Conservation (phyloP, 2,888 invertebrate species). For the Cotesia congregata region DNA sequence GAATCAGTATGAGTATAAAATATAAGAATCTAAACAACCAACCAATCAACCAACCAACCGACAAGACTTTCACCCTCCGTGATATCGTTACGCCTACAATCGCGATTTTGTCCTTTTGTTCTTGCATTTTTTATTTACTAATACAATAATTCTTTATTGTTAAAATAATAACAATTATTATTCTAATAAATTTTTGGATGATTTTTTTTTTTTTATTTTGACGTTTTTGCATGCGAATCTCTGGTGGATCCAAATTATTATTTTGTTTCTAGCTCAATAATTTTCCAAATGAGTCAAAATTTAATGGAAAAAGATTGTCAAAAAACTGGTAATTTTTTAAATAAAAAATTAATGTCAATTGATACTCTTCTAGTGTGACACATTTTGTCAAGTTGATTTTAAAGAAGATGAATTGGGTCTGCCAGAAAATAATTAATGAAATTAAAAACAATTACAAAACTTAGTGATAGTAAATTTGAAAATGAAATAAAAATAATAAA, state of each 20-base stretch:
- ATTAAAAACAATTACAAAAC: not conserved
- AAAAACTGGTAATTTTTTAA: too few species aligned
- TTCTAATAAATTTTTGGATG: slow-evolving; percentile 3
- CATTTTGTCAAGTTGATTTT: too few species aligned
- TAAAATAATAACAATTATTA: not conserved
- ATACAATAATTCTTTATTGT: not conserved
- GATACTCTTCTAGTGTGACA: too few species aligned
- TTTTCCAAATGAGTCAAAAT: too few species aligned
- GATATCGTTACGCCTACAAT: slow-evolving; percentile 40
- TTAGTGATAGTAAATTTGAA: too few species aligned
- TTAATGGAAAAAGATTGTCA: too few species aligned
- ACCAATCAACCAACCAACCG: slow-evolving; percentile 41
- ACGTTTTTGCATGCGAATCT: slow-evolving; percentile 22
- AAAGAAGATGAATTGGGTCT: too few species aligned
- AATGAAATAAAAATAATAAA: slow-evolving; percentile 1
- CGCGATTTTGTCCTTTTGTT: not conserved
- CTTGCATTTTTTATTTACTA: slow-evolving; percentile 1
- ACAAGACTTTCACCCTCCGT: slow-evolving; percentile 42
- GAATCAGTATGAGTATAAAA: slow-evolving; percentile 21
- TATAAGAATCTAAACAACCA: slow-evolving; percentile 16
- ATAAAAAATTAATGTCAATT: too few species aligned
- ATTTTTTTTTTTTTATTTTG: slow-evolving; percentile 22
- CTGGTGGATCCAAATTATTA: not conserved
- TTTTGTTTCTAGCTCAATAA: too few species aligned
- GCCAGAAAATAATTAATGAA: not conserved